phyloP scores from a whole-genome alignment of 2,113 vertebrate genomes.

The Gymnobelideus leadbeateri region DNA sequence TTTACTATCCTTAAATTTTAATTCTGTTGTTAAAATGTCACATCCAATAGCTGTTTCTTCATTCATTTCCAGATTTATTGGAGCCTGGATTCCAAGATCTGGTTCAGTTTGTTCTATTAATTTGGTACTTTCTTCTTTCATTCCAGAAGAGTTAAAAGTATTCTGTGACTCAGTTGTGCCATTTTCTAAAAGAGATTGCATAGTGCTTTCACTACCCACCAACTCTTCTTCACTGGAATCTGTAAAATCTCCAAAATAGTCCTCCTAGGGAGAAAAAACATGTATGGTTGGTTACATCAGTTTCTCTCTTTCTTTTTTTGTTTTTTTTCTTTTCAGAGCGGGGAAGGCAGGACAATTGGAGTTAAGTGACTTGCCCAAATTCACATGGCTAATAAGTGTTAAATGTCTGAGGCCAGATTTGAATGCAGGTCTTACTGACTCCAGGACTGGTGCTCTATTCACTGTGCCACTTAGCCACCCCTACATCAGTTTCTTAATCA shows the following conservation, averaged over 20 bases:
- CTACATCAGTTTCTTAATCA: neutral
- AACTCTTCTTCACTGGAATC: conserved; percentile 83
- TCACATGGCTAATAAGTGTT: too few species aligned
- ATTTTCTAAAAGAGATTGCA: conserved; percentile 63
- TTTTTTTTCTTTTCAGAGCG: too few species aligned
- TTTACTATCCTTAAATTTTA: neutral
- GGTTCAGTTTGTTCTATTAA: neutral
- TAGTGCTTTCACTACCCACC: conserved; percentile 15
- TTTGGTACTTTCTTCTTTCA: neutral
- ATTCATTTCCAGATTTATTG: neutral
- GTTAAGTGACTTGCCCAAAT: too few species aligned
- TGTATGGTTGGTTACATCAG: neutral
- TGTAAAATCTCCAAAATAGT: conserved; percentile 78
- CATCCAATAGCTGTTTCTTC: neutral
- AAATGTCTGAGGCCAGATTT: too few species aligned
- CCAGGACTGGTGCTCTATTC: too few species aligned
- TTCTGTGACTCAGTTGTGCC: neutral
- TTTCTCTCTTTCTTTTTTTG: neutral
- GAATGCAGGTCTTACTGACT: too few species aligned
- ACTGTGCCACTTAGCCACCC: too few species aligned
- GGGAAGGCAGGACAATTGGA: too few species aligned
- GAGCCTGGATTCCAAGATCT: conserved; percentile 16
- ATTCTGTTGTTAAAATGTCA: neutral
- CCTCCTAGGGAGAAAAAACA: conserved; percentile 77
- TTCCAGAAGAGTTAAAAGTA: neutral